Evolutionary conservation across 2,797 vertebrate species (phyloP).

Genomic region (Amblyraja radiata): DNA sequence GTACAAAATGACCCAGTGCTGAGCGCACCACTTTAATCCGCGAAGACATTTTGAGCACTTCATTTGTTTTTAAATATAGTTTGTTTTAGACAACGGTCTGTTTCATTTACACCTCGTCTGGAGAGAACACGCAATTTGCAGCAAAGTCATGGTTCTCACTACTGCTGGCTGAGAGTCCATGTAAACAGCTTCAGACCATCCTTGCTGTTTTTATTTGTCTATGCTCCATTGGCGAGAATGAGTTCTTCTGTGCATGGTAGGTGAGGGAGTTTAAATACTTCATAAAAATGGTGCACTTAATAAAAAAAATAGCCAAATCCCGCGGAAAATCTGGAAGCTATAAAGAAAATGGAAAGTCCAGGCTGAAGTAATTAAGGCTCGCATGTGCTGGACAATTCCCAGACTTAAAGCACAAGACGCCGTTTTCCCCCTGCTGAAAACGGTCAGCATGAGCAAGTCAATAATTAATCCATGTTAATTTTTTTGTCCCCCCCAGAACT

Average conservation of each 20-base stretch:
- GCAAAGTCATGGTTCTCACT: not conserved
- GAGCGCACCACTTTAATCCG: not conserved
- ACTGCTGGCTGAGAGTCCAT: not conserved
- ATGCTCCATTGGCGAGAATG: not conserved
- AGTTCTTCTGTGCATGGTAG: not conserved
- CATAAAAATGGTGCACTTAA: not conserved
- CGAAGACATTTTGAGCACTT: not conserved
- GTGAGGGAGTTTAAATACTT: not conserved
- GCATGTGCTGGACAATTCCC: not conserved
- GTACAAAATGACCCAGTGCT: not conserved
- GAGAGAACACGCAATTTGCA: not conserved
- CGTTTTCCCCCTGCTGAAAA: not conserved
- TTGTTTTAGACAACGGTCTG: not conserved
- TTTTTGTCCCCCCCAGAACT: conserved; percentile 63
- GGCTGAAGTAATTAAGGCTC: conserved; percentile 1
- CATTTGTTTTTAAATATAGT: not conserved
- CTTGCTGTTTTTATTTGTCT: not conserved
- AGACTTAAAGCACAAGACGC: not conserved
- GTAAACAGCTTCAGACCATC: not conserved
- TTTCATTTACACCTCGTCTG: not conserved
- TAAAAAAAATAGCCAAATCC: conserved; percentile 7
- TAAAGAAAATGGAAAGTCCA: not conserved
- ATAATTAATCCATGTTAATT: not conserved
- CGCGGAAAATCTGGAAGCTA: not conserved
- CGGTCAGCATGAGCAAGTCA: too few relatives aligned